Percentiles rank a stretch among this genome's conserved stretches.
phyloP scores from a whole-genome alignment of 2,797 vertebrate genomes.

The Oryzias sinensis region DNA sequence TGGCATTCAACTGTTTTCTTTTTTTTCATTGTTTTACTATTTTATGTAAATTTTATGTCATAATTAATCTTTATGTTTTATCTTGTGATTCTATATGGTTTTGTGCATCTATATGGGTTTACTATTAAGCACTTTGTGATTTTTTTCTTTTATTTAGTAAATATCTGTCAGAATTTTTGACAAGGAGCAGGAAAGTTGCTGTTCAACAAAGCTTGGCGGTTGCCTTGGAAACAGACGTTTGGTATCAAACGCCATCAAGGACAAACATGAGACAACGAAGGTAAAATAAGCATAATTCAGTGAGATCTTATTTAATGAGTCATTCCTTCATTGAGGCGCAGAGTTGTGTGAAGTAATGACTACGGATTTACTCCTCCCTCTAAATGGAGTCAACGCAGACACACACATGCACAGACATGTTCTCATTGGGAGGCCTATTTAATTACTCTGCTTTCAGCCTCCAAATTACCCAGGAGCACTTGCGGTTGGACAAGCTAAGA shows the following conservation, averaged over 20 bases:
- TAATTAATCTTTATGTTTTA: too few relatives aligned
- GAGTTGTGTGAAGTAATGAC: slow-evolving; percentile 42
- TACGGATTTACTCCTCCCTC: slow-evolving; percentile 43
- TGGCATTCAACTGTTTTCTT: too few relatives aligned
- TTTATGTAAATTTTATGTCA: too few relatives aligned
- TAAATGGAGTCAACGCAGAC: slow-evolving; percentile 19
- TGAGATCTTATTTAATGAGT: slow-evolving; percentile 14
- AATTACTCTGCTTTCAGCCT: slow-evolving; percentile 77
- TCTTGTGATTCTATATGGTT: too few relatives aligned
- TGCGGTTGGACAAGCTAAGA: slow-evolving; percentile 55
- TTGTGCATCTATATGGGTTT: too few relatives aligned
- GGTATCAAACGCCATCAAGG: slow-evolving; percentile 10
- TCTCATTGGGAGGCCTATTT: slow-evolving; percentile 70
- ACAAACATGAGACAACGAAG: not conserved
- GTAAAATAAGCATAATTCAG: not conserved
- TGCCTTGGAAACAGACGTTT: slow-evolving; percentile 5
- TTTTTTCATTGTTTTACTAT: too few relatives aligned
- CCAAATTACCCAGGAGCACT: slow-evolving; percentile 69
- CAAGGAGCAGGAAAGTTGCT: too few relatives aligned
- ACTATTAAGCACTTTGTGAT: too few relatives aligned
- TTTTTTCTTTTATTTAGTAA: too few relatives aligned
- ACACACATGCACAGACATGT: slow-evolving; percentile 37
- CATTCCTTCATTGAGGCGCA: slow-evolving; percentile 21
- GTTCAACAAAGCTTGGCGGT: not conserved
- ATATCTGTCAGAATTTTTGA: slow-evolving; percentile 2